Evolutionary conservation across 2,888 invertebrate species (phyloP).

Genomic region (Gymnoscelis rufifasciata): DNA sequence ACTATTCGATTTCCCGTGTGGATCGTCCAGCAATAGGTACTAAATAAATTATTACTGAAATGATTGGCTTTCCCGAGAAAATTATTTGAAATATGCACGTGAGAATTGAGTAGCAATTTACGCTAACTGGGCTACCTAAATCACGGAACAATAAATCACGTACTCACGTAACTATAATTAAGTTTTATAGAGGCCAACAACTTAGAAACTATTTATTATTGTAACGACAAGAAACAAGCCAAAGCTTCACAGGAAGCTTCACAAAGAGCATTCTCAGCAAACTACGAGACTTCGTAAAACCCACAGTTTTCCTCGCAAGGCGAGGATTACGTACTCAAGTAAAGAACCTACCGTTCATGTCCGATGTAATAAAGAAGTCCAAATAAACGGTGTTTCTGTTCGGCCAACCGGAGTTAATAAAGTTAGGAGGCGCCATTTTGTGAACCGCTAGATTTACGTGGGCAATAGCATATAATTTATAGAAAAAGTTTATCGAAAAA

Average conservation of each 20-base stretch:
- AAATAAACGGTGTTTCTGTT: background rate
- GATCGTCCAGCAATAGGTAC: no score
- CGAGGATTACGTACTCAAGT: slow-evolving; percentile 12
- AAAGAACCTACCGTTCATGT: background rate
- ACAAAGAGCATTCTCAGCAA: background rate
- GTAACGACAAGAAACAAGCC: background rate
- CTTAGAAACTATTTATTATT: no score
- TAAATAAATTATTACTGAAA: no score
- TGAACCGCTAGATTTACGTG: slow-evolving; percentile 1
- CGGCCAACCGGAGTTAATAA: background rate
- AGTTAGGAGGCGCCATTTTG: slow-evolving; percentile 2
- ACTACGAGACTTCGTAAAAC: slow-evolving; percentile 3
- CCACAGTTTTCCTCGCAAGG: slow-evolving; percentile 7
- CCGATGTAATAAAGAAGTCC: slow-evolving; percentile 1
- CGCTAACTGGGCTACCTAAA: no score
- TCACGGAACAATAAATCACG: no score
- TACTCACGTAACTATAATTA: no score
- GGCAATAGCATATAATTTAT: slow-evolving; percentile 12
- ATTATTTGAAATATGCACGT: no score
- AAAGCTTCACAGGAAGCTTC: background rate
- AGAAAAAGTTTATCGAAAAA: no score
- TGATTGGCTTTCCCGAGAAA: no score
- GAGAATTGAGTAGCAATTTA: no score
- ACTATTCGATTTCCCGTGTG: no score
- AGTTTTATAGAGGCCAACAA: no score